Conservation (phyloP, 2,888 invertebrate genomes). For the Lamellibrachia satsuma region DNA sequence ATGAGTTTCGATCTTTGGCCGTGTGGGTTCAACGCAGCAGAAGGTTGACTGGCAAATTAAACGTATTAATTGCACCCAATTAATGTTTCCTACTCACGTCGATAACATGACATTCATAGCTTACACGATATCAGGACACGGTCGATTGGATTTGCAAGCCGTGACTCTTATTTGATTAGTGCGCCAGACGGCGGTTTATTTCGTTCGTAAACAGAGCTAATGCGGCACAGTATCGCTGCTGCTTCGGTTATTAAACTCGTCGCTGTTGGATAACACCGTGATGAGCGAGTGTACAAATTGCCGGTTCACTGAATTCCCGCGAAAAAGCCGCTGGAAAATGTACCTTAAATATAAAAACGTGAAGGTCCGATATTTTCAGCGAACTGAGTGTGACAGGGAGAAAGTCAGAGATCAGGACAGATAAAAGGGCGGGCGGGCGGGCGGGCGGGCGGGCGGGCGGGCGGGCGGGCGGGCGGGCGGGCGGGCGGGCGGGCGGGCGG, state of each 20-base stretch:
- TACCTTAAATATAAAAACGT: not conserved
- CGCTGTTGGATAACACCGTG: not conserved
- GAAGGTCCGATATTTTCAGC: too few species aligned
- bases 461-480: too few species aligned
- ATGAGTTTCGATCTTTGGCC: not conserved
- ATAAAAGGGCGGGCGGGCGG: too few species aligned
- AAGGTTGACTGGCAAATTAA: not conserved
- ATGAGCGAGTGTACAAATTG: not conserved
- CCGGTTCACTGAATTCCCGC: not conserved
- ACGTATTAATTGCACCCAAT: conserved; percentile 17
- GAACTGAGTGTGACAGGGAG: not conserved
- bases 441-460: too few species aligned
- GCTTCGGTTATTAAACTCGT: not conserved
- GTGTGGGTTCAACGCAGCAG: not conserved
- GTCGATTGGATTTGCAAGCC: not conserved
- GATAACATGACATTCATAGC: not conserved
- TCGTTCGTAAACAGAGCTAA: not conserved
- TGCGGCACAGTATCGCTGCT: not conserved
- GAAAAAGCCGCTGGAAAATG: not conserved
- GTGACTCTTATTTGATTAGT: conserved; percentile 11
- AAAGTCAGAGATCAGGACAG: not conserved
- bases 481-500: too few species aligned
- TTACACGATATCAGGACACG: not conserved
- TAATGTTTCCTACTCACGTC: not conserved
- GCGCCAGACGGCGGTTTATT: not conserved